phyloP scores from a whole-genome alignment of 2,888 invertebrate species.

The Caenorhabditis macrosperma region DNA sequence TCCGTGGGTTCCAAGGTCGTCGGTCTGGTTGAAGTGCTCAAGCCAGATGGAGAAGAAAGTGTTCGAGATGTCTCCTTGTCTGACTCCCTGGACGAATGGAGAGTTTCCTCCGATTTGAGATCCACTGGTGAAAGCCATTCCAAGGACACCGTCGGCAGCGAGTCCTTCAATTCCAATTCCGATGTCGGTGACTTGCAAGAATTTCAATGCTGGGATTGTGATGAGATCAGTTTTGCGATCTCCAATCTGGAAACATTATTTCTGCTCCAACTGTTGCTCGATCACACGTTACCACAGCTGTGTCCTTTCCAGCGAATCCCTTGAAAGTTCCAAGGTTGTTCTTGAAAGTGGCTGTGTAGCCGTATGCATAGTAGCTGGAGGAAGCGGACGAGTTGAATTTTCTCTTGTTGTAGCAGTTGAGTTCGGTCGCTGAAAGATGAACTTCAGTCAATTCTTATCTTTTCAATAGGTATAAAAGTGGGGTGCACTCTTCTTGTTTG shows the following conservation, averaged over 20 bases:
- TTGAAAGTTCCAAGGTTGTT: slow-evolving; percentile 44
- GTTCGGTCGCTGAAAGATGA: slow-evolving; percentile 14
- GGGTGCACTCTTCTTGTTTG: slow-evolving; percentile 4
- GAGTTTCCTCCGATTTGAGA: slow-evolving; percentile 46
- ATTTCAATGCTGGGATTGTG: slow-evolving; percentile 37
- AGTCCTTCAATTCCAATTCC: slow-evolving; percentile 26
- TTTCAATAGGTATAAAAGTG: background rate
- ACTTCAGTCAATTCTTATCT: slow-evolving; percentile 4
- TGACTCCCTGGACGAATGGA: slow-evolving; percentile 51
- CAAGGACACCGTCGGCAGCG: slow-evolving; percentile 47
- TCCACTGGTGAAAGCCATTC: slow-evolving; percentile 24
- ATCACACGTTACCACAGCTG: slow-evolving; percentile 43
- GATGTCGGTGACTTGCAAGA: slow-evolving; percentile 32
- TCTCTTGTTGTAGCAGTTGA: slow-evolving; percentile 42
- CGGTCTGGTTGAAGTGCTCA: slow-evolving; percentile 52
- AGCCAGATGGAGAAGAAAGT: slow-evolving; percentile 58
- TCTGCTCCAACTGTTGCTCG: too few species aligned
- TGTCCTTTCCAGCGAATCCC: slow-evolving; percentile 38
- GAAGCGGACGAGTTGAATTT: slow-evolving; percentile 27
- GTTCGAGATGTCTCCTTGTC: slow-evolving; percentile 26
- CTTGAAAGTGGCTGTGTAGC: slow-evolving; percentile 18
- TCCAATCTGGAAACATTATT: slow-evolving; percentile 29
- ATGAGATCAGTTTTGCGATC: slow-evolving; percentile 52
- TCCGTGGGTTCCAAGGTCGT: slow-evolving; percentile 56
- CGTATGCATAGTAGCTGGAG: slow-evolving; percentile 34